Evolutionary conservation across 2,113 vertebrate species (phyloP), one percentile per base, ranked within the genome.

Genomic region (Cebus imitator): DNA sequence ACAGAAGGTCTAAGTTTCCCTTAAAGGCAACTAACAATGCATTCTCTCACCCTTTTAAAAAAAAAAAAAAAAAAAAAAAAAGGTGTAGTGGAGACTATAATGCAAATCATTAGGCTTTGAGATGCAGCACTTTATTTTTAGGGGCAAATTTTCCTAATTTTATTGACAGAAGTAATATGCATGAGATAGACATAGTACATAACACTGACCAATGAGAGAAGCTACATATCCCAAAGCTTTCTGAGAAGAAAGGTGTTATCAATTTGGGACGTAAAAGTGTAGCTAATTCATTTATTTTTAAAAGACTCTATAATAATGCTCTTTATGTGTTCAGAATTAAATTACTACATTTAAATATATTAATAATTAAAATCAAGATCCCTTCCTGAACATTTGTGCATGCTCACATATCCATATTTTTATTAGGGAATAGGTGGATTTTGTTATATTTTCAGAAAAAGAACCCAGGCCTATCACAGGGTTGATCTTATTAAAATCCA

Each of bases 361-460:
- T 87, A 83, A 75, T 66, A 55, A 12, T 80, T 89, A 79, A 90
- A 96, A 91, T 76, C 40, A 93, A 95, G 40, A 20, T 45, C 4
- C 9, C 16, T 94, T 92, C 57, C 25, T 84, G 32, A 6, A 52
- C 58, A 61, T 25, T 55, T 18, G 72, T 11, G 3, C 40, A 17
- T 37, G 32, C 40, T 27, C 48, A 66, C 16, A 90, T 35, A 8
- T 61, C 6, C 57, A 35, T 58, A 66, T 55, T 82, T 90, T 57
- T 12, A 32, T 45, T 35, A 32, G 27, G 2, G 45, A 87, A 87
- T 45, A 45, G 3, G 55, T 73, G 20, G 21, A 8, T 85, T 92
- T 45, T 20, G 21, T 70, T 4, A 35, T 6, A 21, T 75, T 61
- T 91, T 92, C 48, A 58, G 16, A 50, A 89, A 80, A 52, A 43